These are phyloP conservation scores for Odontomachus brunneus DNA, from an alignment of 1,140 invertebrate genomes.

Conservation along the genomic window DNA sequence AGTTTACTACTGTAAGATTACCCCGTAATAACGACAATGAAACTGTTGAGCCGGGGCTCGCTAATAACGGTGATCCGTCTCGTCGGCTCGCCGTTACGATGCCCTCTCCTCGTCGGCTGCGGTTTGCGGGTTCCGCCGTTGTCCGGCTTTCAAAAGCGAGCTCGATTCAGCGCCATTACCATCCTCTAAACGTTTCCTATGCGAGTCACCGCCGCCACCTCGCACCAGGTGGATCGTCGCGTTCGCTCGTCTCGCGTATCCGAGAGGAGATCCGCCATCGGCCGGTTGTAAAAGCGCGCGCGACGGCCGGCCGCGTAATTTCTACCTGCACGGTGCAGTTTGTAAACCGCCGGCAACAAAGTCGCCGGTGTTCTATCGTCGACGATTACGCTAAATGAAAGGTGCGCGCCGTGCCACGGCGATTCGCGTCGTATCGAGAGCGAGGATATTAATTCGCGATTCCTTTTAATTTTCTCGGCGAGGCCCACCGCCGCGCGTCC, in stretches of 20 bases:
- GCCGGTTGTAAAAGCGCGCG: neutral
- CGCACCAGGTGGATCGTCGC: too few species aligned
- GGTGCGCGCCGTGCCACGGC: neutral
- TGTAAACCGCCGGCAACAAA: constrained; percentile 12
- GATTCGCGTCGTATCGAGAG: constrained; percentile 15
- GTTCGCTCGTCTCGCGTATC: too few species aligned
- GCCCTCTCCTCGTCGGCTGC: constrained; percentile 41
- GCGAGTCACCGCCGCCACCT: too few species aligned
- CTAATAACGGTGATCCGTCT: constrained; percentile 77
- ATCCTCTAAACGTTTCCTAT: neutral
- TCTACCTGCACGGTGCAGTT: neutral
- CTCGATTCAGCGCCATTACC: neutral
- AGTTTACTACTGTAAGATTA: constrained; percentile 82
- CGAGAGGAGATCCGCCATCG: neutral
- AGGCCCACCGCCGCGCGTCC: constrained; percentile 72
- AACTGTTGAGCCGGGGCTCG: constrained; percentile 59
- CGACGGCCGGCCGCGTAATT: constrained; percentile 12
- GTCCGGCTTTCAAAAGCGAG: neutral
- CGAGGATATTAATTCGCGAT: constrained; percentile 78
- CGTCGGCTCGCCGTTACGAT: constrained; percentile 39
- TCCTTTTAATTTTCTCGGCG: constrained; percentile 76
- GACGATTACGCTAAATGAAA: constrained; percentile 34
- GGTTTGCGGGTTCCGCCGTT: constrained; percentile 48
- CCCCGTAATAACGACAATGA: constrained; percentile 77
- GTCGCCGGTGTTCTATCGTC: constrained; percentile 8